Conservation (phyloP, 2,888 invertebrate genomes). For the Xiphydria camelus region DNA sequence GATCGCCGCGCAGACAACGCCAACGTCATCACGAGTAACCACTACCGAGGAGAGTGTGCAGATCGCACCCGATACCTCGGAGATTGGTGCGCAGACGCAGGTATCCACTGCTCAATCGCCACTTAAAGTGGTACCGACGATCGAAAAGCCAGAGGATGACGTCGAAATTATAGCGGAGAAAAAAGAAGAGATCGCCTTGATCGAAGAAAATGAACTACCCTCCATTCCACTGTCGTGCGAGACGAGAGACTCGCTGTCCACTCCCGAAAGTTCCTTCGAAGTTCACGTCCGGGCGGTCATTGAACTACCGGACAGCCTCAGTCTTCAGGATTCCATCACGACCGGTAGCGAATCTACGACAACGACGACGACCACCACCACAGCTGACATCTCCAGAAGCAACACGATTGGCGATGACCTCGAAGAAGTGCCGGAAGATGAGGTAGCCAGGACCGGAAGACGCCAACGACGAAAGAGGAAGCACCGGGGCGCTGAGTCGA, state of each 20-base stretch:
- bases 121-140: constrained; percentile 7
- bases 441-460: constrained; percentile 19
- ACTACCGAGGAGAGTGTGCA: constrained; percentile 23
- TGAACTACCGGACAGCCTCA: constrained; percentile 41
- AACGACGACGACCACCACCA: too few species aligned
- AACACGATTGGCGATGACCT: constrained; percentile 28
- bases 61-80: constrained; percentile 6
- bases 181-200: neutral
- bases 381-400: constrained; percentile 26
- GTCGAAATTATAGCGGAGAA: neutral
- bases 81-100: neutral
- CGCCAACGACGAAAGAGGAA: constrained; percentile 27
- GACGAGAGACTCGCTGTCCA: constrained; percentile 24
- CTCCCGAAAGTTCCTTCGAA: constrained; percentile 42
- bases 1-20: constrained; percentile 32
- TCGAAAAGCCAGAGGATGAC: neutral
- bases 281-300: constrained; percentile 48
- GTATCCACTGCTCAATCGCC: neutral
- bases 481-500: constrained; percentile 23
- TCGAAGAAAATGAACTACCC: too few species aligned
- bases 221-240: neutral
- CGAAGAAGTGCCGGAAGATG: neutral
- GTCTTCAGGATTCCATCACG: constrained; percentile 29
- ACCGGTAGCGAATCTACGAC: constrained; percentile 14
- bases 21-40: too few species aligned